A percentile compares a stretch with the other conserved stretches of the same genome.
Conservation (phyloP, 92 coral and sea anemone genomes). For the Actinernus sp. region DNA sequence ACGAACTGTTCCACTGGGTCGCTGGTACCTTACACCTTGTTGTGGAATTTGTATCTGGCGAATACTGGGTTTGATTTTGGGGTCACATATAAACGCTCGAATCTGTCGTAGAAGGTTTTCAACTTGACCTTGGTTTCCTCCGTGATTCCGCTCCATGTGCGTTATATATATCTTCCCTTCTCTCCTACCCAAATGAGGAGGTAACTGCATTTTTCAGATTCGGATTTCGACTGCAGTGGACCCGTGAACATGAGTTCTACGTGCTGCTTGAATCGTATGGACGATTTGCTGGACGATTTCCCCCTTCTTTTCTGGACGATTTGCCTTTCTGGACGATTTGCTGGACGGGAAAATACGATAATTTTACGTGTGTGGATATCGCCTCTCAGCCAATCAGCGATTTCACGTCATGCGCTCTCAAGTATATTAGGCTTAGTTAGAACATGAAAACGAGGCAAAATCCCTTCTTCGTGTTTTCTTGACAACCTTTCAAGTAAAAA, state of each 20-base stretch:
- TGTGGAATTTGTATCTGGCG: constrained; percentile 54
- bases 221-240: constrained; percentile 20
- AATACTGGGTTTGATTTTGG: constrained; percentile 59
- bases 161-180: constrained; percentile 42
- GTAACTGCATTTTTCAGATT: constrained; percentile 44
- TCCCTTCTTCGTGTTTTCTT: too few relatives aligned
- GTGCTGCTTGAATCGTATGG: constrained; percentile 57
- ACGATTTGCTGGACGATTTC: too few relatives aligned
- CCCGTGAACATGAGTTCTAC: constrained; percentile 57
- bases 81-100: constrained; percentile 45
- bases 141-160: constrained; percentile 38
- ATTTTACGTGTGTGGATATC: too few relatives aligned
- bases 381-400: too few relatives aligned
- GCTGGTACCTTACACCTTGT: constrained; percentile 20
- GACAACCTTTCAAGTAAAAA: too few relatives aligned
- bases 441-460: too few relatives aligned
- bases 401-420: too few relatives aligned
- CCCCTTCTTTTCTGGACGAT: too few relatives aligned
- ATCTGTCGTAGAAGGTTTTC: constrained; percentile 40
- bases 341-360: too few relatives aligned
- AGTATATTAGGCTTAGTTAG: too few relatives aligned
- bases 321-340: too few relatives aligned
- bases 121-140: constrained; percentile 39
- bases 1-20: constrained; percentile 54
- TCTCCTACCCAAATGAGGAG: constrained; percentile 67